Base-by-base conservation (phyloP, 2,113 vertebrate genomes). In the Psilopogon haemacephalus region DNA sequence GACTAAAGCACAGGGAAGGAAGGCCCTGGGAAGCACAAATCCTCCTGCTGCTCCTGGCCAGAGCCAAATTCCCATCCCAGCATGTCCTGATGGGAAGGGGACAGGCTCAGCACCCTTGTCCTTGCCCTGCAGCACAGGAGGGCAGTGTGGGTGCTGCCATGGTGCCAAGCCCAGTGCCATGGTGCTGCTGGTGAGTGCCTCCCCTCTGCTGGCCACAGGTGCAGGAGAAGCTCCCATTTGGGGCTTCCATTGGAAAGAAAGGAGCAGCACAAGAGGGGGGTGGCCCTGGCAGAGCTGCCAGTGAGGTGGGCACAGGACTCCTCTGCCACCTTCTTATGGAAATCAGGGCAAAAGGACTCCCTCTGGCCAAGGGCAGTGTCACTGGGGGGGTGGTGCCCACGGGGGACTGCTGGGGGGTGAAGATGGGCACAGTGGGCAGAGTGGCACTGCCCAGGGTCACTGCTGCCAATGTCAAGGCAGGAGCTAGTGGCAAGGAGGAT, bases 131-230 rank as follows among this genome's bases (percentile, higher is more conserved):
- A n/a, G n/a, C n/a, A 40, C 38, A 40, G 38, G 38, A 40, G 38
- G 38, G 38, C 38, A 56, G 65, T 3, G 17, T 28, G 54, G 1
- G 2, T 38, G n/a, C 58, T 48, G 32, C 44, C 4, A 2, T 0
- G 15, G 50, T 26, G 44, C 59, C 52, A 79, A 19, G 12, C 44
- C 28, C 5, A 3, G 21, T 21, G 3, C 11, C 6, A 4, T 0
- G 0, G 28, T 37, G 62, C 50, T 46, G 46, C 40, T 17, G 6
- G 55, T 2, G 0, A 8, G 63, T 1, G 3, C 28, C 67, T 37
- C 0, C 0, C 6, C 54, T 11, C 6, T 0, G 4, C 9, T 26
- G 40, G n/a, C 12, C 5, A 1, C 40, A 1, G 2, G 12, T 9
- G 38, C 55, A 55, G 59, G 58, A 46, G 9, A 5, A 26, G 33